Evolutionary conservation across 2,113 vertebrate species (phyloP).

Genomic region (Choloepus hoffmanni): DNA sequence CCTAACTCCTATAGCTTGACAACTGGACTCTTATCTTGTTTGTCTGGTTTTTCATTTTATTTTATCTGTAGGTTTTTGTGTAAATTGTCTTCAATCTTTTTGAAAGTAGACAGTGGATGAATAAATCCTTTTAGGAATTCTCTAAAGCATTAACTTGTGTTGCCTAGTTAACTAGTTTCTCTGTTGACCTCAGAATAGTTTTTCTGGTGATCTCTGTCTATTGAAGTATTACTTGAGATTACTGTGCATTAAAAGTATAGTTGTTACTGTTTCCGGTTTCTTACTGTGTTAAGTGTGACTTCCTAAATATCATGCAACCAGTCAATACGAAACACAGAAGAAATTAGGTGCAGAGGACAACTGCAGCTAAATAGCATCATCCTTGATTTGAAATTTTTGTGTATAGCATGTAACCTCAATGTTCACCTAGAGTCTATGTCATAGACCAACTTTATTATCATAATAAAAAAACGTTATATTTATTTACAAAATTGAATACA

Average conservation of each 20-base stretch:
- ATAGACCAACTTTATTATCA: not conserved
- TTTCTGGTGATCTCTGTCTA: not conserved
- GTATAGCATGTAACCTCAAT: not conserved
- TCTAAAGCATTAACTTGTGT: not conserved
- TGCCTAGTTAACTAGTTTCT: not conserved
- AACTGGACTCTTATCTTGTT: not conserved
- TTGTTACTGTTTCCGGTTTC: not conserved
- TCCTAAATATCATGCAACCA: not conserved
- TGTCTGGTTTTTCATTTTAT: constrained; percentile 11
- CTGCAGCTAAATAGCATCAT: not conserved
- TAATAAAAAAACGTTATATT: not conserved
- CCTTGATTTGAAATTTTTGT: not conserved
- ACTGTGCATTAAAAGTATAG: not conserved
- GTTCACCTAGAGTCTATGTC: not conserved
- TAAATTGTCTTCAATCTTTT: constrained; percentile 32
- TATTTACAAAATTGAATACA: not conserved
- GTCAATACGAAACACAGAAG: not conserved
- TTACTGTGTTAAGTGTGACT: not conserved
- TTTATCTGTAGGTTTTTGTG: constrained; percentile 19
- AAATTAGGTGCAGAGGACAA: not conserved
- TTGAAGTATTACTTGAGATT: not conserved
- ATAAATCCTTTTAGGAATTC: not conserved
- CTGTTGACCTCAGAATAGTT: not conserved
- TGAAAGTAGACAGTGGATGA: constrained; percentile 31
- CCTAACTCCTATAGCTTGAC: not conserved